Conservation (phyloP, 2,113 vertebrate species). For the Todiramphus saurophagus region DNA sequence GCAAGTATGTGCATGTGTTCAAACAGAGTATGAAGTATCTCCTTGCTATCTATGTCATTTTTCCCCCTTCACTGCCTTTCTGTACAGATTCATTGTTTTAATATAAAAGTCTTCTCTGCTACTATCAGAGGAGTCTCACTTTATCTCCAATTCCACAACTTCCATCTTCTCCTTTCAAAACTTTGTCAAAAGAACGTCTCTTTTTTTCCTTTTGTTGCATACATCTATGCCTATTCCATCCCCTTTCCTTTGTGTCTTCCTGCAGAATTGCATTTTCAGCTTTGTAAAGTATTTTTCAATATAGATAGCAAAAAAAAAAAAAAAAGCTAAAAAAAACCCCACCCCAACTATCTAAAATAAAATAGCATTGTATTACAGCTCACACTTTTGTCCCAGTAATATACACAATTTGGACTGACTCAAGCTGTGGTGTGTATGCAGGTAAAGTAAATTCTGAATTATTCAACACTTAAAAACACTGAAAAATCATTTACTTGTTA, state of each 20-base stretch:
- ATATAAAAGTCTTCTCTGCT: background rate
- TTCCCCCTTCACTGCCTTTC: background rate
- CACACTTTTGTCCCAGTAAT: background rate
- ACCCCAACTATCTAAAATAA: constrained; percentile 2
- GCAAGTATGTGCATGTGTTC: background rate
- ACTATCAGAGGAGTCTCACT: background rate
- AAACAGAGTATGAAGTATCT: background rate
- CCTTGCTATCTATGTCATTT: background rate
- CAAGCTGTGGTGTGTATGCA: background rate
- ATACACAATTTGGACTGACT: constrained; percentile 12
- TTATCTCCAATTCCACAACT: background rate
- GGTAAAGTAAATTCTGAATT: constrained; percentile 64
- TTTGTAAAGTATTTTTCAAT: constrained; percentile 18
- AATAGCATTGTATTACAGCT: constrained; percentile 1
- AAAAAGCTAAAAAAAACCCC: background rate
- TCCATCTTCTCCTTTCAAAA: constrained; percentile 9
- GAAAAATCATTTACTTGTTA: constrained; percentile 57
- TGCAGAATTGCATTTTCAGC: background rate
- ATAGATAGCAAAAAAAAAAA: constrained; percentile 12
- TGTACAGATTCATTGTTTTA: background rate
- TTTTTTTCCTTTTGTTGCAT: background rate
- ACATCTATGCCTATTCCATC: background rate
- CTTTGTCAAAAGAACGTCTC: background rate
- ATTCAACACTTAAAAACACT: constrained; percentile 62
- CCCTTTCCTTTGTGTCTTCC: background rate